A percentile compares a stretch with the other conserved stretches of the same genome.
phyloP scores from a whole-genome alignment of 2,113 vertebrate species.

The Pagrus major region DNA sequence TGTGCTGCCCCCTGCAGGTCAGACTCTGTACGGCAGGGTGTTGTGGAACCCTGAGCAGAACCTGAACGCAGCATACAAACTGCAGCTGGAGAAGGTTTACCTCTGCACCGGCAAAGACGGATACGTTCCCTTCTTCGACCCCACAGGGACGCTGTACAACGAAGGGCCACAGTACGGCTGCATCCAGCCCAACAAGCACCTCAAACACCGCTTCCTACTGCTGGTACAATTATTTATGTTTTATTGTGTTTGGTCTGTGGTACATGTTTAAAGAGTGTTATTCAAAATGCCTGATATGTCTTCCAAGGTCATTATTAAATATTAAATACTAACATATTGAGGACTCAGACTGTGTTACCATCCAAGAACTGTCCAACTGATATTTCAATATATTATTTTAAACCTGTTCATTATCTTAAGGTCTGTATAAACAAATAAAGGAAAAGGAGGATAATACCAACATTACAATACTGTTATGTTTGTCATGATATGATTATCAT shows the following conservation, averaged over 20 bases:
- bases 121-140: conserved; percentile 97
- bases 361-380: neutral
- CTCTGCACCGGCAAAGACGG: conserved; percentile 96
- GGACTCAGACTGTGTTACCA: neutral
- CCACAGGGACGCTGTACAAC: conserved; percentile 95
- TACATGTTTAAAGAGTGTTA: neutral
- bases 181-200: conserved; percentile 95
- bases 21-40: conserved; percentile 93
- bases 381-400: too few species aligned
- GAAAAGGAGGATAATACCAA: neutral
- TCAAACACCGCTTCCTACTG: conserved; percentile 96
- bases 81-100: conserved; percentile 97
- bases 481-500: neutral
- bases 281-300: neutral
- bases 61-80: conserved; percentile 93
- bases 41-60: conserved; percentile 98
- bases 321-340: neutral
- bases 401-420: neutral
- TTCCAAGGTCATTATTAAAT: neutral
- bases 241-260: neutral
- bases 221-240: conserved; percentile 83
- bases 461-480: neutral
- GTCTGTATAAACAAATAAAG: neutral
- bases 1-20: conserved; percentile 84
- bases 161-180: conserved; percentile 98